Evolutionary conservation across 2,888 invertebrate species (phyloP), one percentile per base, ranked within the genome.

Genomic region (Serrognathus titanus): DNA sequence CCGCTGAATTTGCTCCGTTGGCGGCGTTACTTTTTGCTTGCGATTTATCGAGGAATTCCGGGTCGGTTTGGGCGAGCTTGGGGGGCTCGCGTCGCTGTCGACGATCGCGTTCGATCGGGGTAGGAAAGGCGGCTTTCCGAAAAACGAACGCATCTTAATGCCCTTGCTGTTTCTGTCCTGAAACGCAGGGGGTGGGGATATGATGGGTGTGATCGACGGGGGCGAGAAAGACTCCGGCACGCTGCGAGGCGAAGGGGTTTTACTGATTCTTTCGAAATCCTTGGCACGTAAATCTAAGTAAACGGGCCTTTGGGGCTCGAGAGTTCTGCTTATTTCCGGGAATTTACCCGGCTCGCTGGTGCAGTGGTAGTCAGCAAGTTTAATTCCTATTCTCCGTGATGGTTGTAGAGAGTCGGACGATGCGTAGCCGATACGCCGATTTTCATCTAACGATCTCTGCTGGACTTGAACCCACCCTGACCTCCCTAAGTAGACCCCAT

Each of bases 151-250:
- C 47, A 68, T 62, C 63, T 69, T 75, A 57, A 58, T 66, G 11
- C 49, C 41, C 9, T 49, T 51, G 3, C 57, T 57, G 16, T 55
- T 61, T 69, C 63, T 77, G 63, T 86, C 86, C 70, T 87, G 87
- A 70, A 87, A 87, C 8, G 86, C 87, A 8, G 85, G 86, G 1
- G 87, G 87, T 8, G 87, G 87, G 11, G 87, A 87, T 47, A 87
- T 82, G 57, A 87, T 87, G 6, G 87, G 87, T 1, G 86, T 87
- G 10, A 85, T 77, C n/a, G 85, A 84, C 2, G 86, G 85, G 36
- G 85, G 85, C 1, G 85, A 84, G 45, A 76, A 76, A 0, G 77
- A 76, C 57, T 78, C 79, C 0, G 78, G 75, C 6, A 78, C 73
- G 43, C 74, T 72, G 39, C 47, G 48, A 9, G 60, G 66, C 9